These are phyloP conservation scores for Xestia c-nigrum DNA, from an alignment of 2,888 invertebrate genomes.

Conservation along the genomic window DNA sequence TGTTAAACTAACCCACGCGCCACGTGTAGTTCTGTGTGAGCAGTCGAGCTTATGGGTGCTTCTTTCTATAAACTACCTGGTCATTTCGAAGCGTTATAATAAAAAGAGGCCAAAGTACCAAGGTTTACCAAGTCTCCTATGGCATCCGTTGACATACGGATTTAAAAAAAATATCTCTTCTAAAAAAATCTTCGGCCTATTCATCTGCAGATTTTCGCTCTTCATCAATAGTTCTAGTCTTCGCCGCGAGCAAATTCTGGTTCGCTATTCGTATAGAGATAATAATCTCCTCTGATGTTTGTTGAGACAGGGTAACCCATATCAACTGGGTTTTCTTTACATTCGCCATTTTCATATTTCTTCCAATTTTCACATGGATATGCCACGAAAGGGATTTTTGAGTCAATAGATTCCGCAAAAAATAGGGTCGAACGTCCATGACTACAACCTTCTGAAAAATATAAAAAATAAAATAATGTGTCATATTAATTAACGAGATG, in stretches of 20 bases:
- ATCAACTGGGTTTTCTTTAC: constrained; percentile 73
- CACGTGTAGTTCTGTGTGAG: not conserved
- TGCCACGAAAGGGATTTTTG: constrained; percentile 88
- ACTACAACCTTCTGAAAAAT: constrained; percentile 92
- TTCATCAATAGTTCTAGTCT: constrained; percentile 15
- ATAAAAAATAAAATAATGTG: constrained; percentile 52
- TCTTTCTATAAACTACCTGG: not conserved
- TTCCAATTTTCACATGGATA: constrained; percentile 90
- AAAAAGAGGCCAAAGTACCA: not conserved
- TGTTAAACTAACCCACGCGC: not conserved
- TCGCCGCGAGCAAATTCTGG: constrained; percentile 88
- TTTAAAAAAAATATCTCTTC: not conserved
- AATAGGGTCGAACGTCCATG: constrained; percentile 92
- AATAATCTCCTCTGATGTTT: constrained; percentile 89
- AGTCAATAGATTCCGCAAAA: constrained; percentile 92
- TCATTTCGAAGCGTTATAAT: not conserved
- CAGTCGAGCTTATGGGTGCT: not conserved
- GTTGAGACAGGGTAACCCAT: constrained; percentile 90
- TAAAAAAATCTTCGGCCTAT: not conserved
- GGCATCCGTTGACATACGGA: not conserved
- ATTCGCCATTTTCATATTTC: constrained; percentile 83
- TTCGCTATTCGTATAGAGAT: constrained; percentile 90
- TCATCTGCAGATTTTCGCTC: not conserved
- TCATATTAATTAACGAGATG: not conserved
- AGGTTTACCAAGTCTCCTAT: not conserved